phyloP scores from a whole-genome alignment of 1,140 invertebrate species.

The Plutomurus gul region DNA sequence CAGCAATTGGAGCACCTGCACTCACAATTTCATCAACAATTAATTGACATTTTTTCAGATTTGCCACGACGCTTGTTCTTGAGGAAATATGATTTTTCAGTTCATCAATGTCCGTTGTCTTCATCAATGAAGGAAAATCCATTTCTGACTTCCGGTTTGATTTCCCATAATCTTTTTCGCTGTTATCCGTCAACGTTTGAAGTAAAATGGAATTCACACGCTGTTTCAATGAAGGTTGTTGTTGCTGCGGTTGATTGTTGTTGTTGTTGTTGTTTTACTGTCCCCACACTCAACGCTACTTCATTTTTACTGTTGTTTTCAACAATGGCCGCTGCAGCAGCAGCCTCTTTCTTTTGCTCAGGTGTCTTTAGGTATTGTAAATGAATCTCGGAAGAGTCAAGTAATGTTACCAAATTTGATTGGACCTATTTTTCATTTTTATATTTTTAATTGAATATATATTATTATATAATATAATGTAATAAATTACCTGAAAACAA shows the following conservation, averaged over 20 bases:
- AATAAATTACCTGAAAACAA: slow-evolving; percentile 47
- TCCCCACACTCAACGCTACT: neutral
- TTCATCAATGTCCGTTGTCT: slow-evolving; percentile 63
- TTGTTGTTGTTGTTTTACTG: neutral
- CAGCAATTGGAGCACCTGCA: slow-evolving; percentile 66
- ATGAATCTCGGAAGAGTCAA: slow-evolving; percentile 45
- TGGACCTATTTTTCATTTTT: slow-evolving; percentile 70
- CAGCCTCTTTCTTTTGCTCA: slow-evolving; percentile 56
- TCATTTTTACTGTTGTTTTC: too few relatives aligned
- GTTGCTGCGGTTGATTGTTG: slow-evolving; percentile 60
- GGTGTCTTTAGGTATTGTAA: slow-evolving; percentile 48
- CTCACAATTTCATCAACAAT: slow-evolving; percentile 77
- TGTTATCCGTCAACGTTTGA: slow-evolving; percentile 87
- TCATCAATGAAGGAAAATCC: slow-evolving; percentile 55
- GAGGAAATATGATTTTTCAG: slow-evolving; percentile 79
- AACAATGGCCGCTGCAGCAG: neutral
- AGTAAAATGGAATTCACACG: slow-evolving; percentile 84
- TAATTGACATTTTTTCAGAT: slow-evolving; percentile 71
- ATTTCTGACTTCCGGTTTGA: neutral
- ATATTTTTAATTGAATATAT: neutral
- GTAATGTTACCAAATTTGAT: slow-evolving; percentile 76
- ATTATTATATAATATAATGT: neutral
- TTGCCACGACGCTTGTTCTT: slow-evolving; percentile 77
- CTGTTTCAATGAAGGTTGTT: slow-evolving; percentile 70
- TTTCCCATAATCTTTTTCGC: slow-evolving; percentile 69